Evolutionary conservation across 2,888 invertebrate genomes (phyloP).

Genomic region (Patella pellucida): DNA sequence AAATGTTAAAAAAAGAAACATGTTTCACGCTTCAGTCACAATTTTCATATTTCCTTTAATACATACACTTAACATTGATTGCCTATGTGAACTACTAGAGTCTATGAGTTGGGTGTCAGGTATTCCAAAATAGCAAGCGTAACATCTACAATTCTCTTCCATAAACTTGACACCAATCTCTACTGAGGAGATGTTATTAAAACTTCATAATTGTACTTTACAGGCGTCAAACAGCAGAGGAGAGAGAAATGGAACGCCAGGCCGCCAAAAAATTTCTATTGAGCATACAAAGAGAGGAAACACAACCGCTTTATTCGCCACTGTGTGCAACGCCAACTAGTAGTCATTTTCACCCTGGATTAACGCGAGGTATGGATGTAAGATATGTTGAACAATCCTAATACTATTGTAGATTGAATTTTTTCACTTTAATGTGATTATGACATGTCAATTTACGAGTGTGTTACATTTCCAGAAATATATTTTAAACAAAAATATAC

Average conservation of each 20-base stretch:
- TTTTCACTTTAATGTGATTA: no score
- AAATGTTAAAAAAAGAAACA: no score
- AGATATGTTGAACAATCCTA: background rate
- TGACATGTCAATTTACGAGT: no score
- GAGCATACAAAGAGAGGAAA: conserved; percentile 90
- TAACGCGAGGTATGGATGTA: conserved; percentile 13
- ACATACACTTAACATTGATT: no score
- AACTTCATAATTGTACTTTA: conserved; percentile 32
- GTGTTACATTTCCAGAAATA: no score
- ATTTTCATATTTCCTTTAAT: no score
- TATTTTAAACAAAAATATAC: no score
- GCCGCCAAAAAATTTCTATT: conserved; percentile 96
- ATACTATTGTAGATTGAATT: no score
- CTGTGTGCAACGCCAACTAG: conserved; percentile 19
- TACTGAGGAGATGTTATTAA: background rate
- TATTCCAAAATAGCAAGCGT: no score
- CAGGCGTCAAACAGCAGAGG: conserved; percentile 98
- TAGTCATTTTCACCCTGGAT: conserved; percentile 11
- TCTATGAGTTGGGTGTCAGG: no score
- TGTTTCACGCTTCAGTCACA: no score
- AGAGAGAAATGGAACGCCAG: conserved; percentile 96
- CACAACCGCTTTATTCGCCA: conserved; percentile 27
- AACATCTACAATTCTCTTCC: background rate
- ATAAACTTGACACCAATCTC: background rate
- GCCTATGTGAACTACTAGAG: no score